Evolutionary conservation across 2,888 invertebrate species (phyloP).

Genomic region (Lithophane leautieri): DNA sequence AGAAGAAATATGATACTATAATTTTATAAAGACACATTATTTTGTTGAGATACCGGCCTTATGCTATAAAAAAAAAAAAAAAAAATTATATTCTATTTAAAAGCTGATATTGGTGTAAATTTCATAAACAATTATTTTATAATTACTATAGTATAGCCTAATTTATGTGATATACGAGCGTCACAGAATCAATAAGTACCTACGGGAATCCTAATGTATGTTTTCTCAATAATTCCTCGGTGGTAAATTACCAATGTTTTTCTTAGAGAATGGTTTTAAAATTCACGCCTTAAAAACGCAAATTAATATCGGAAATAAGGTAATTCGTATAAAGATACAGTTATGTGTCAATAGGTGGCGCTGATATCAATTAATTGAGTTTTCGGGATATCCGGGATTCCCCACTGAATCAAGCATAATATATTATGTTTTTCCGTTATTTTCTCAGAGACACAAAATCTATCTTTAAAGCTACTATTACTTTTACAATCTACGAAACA

Average conservation of each 20-base stretch:
- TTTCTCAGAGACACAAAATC: neutral
- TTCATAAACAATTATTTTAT: neutral
- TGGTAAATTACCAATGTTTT: neutral
- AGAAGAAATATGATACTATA: neutral
- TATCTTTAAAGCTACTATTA: neutral
- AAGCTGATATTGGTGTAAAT: neutral
- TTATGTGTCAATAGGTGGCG: conserved; percentile 35
- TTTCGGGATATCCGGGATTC: neutral
- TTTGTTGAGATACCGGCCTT: neutral
- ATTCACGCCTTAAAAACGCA: fast-evolving
- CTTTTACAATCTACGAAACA: neutral
- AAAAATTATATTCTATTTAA: neutral
- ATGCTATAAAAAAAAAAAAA: neutral
- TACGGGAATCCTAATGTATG: neutral
- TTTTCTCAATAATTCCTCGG: neutral
- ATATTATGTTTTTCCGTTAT: neutral
- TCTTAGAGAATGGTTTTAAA: too few species aligned
- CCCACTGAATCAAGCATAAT: too few species aligned
- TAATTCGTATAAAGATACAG: neutral
- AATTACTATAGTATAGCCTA: neutral
- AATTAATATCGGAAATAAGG: neutral
- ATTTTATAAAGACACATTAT: fast-evolving
- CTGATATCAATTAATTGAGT: neutral
- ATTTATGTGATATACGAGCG: neutral
- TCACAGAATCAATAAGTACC: neutral